phyloP scores from a whole-genome alignment of 2,113 vertebrate species.

The Oncorhynchus kisutch region DNA sequence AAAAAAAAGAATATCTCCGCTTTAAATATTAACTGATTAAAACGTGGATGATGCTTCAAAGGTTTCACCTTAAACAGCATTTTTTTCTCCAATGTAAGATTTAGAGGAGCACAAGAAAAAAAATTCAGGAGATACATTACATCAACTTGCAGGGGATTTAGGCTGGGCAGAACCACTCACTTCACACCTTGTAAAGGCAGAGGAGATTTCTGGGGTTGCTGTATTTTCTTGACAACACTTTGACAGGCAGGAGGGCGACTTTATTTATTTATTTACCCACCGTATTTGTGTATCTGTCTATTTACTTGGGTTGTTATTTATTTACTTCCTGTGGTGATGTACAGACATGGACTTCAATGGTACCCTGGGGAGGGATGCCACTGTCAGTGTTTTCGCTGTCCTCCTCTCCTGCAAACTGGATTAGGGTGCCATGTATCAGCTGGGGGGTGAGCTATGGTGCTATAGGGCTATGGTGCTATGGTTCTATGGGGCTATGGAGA shows the following conservation, averaged over 20 bases:
- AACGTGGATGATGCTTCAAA: constrained; percentile 65
- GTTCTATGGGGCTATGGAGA: too few species aligned
- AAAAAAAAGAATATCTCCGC: constrained; percentile 52
- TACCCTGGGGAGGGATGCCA: constrained; percentile 1
- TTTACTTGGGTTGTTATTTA: background rate
- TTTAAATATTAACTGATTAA: constrained; percentile 71
- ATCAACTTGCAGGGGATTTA: constrained; percentile 24
- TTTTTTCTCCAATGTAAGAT: constrained; percentile 44
- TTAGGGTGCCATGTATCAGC: background rate
- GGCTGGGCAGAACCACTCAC: constrained; percentile 28
- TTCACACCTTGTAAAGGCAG: constrained; percentile 24
- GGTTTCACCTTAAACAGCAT: constrained; percentile 47
- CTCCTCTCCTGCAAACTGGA: background rate
- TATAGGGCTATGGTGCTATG: too few species aligned
- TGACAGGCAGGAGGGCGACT: background rate
- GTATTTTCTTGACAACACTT: constrained; percentile 14
- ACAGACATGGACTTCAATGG: constrained; percentile 7
- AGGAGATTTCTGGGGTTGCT: constrained; percentile 9
- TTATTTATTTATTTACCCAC: background rate
- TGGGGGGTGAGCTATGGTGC: too few species aligned
- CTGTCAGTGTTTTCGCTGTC: background rate
- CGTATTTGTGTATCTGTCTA: background rate
- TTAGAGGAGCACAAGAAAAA: constrained; percentile 26
- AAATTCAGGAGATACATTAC: constrained; percentile 37
- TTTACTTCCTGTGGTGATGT: constrained; percentile 4